Evolutionary conservation across 1,140 invertebrate genomes (phyloP).

Genomic region (Formica exsecta): DNA sequence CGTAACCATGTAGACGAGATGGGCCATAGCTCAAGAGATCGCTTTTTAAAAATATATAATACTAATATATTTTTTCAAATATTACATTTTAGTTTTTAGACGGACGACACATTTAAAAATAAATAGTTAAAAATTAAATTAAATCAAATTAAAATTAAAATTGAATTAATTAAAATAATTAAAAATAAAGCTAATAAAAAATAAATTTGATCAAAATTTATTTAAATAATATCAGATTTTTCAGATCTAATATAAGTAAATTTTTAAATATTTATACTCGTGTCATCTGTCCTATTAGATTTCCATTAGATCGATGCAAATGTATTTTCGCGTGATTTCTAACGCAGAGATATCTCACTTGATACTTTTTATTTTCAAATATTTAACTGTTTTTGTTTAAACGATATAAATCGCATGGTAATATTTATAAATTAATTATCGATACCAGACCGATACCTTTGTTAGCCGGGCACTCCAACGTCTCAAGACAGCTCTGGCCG

Average conservation of each 20-base stretch:
- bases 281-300: too few relatives aligned
- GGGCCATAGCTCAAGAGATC: background rate
- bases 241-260: background rate
- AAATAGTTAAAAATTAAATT: background rate
- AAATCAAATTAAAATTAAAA: background rate
- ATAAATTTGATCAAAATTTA: background rate
- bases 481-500: background rate
- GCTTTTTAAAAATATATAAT: conserved; percentile 8
- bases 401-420: too few relatives aligned
- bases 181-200: background rate
- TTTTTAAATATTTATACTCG: background rate
- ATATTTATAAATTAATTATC: too few relatives aligned
- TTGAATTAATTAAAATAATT: background rate
- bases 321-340: too few relatives aligned
- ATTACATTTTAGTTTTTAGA: background rate
- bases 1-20: background rate
- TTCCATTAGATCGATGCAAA: too few relatives aligned
- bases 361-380: too few relatives aligned
- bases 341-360: too few relatives aligned
- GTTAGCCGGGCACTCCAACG: background rate
- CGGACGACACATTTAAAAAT: background rate
- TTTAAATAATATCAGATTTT: background rate
- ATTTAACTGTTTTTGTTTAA: too few relatives aligned
- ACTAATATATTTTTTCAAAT: background rate
- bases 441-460: background rate